A percentile compares a stretch with the other conserved stretches of the same genome.
Evolutionary conservation across 1,140 invertebrate genomes (phyloP).

Genomic region (Bemisia tabaci): DNA sequence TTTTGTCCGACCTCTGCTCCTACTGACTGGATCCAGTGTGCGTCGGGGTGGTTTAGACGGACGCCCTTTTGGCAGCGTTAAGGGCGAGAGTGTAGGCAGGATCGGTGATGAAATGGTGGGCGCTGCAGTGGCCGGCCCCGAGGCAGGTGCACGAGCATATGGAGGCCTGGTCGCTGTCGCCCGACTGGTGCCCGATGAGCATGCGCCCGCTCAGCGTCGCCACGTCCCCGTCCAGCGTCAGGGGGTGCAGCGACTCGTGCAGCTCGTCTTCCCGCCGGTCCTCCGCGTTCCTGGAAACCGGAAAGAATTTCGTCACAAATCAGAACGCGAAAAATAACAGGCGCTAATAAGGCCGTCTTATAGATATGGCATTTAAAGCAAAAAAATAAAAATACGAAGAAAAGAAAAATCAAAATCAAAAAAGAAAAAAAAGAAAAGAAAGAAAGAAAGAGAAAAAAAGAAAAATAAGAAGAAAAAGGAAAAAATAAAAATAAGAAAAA

Average conservation of each 20-base stretch:
- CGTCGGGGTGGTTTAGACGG: too few relatives aligned
- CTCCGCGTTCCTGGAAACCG: slow-evolving; percentile 23
- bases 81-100: not conserved
- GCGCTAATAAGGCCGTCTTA: not conserved
- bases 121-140: slow-evolving; percentile 28
- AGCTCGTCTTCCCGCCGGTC: slow-evolving; percentile 63
- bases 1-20: too few relatives aligned
- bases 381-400: too few relatives aligned
- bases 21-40: too few relatives aligned
- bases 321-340: slow-evolving; percentile 1
- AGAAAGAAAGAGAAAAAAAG: not conserved
- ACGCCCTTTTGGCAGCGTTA: not conserved
- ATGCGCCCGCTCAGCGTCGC: slow-evolving; percentile 53
- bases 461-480: not conserved
- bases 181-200: slow-evolving; percentile 37
- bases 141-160: slow-evolving; percentile 58
- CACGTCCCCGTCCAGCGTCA: slow-evolving; percentile 69
- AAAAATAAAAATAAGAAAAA: not conserved
- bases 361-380: not conserved
- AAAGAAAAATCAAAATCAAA: too few relatives aligned
- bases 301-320: slow-evolving; percentile 4
- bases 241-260: slow-evolving; percentile 51
- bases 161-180: slow-evolving; percentile 43
- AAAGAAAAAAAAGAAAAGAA: too few relatives aligned
- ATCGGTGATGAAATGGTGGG: not conserved